Conservation (phyloP, 2,888 invertebrate genomes). For the Pogonocherus hispidulus region DNA sequence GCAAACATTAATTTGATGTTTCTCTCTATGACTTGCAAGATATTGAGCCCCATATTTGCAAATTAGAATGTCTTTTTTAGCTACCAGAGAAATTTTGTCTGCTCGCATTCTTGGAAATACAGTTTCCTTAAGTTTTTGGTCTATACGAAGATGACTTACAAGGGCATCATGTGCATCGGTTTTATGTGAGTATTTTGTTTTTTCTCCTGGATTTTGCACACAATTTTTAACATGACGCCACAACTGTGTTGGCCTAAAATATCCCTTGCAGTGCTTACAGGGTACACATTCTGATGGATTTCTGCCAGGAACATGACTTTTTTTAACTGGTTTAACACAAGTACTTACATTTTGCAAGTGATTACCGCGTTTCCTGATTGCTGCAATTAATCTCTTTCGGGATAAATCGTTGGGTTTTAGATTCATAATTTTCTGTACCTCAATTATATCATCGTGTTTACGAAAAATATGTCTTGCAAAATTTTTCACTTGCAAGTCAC, state of each 20-base stretch:
- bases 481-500: slow-evolving; percentile 23
- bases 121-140: slow-evolving; percentile 9
- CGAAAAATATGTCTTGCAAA: slow-evolving; percentile 23
- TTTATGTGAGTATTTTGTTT: slow-evolving; percentile 23
- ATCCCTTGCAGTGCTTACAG: slow-evolving; percentile 13
- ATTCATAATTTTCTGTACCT: slow-evolving; percentile 22
- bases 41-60: slow-evolving; percentile 49
- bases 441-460: slow-evolving; percentile 8
- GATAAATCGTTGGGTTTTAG: slow-evolving; percentile 19
- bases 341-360: slow-evolving; percentile 11
- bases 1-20: slow-evolving; percentile 47
- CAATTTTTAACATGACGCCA: slow-evolving; percentile 14
- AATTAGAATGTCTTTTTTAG: slow-evolving; percentile 25
- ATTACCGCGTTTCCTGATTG: slow-evolving; percentile 29
- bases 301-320: slow-evolving; percentile 23
- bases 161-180: slow-evolving; percentile 16
- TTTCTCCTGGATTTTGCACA: slow-evolving; percentile 15
- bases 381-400: slow-evolving; percentile 21
- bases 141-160: neutral
- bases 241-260: slow-evolving; percentile 6
- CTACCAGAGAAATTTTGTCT: slow-evolving; percentile 14
- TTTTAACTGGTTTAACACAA: slow-evolving; percentile 22
- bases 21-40: slow-evolving; percentile 45
- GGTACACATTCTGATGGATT: slow-evolving; percentile 17
- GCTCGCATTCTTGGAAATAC: slow-evolving; percentile 23